Conservation (phyloP, 2,113 vertebrate species). For the Mus pahari region DNA sequence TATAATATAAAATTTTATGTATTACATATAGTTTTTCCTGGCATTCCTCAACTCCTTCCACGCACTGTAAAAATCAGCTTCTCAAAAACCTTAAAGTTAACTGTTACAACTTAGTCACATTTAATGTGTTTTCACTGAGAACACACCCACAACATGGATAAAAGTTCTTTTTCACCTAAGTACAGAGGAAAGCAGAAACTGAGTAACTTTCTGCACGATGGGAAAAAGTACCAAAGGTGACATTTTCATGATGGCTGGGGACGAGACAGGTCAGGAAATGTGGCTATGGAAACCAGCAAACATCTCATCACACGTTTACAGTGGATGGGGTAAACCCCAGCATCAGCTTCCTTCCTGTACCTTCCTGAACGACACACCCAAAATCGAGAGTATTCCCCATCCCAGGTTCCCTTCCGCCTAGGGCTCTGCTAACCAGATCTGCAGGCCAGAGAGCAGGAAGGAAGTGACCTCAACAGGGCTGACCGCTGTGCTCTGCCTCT, state of each 20-base stretch:
- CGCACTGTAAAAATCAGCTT: not conserved
- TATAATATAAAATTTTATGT: not conserved
- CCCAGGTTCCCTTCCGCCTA: not conserved
- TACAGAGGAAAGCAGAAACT: not conserved
- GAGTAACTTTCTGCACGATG: not conserved
- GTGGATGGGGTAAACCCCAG: not conserved
- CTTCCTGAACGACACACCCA: conserved; percentile 4
- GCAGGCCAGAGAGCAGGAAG: not conserved
- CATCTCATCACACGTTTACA: not conserved
- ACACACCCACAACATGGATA: not conserved
- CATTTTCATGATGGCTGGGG: conserved; percentile 21
- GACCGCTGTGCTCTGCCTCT: not conserved
- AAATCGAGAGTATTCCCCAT: not conserved
- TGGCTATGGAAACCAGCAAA: conserved; percentile 33
- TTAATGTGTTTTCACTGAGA: conserved; percentile 22
- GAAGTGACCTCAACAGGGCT: not conserved
- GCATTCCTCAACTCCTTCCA: not conserved
- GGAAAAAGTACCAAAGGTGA: not conserved
- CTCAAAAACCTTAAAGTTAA: conserved; percentile 19
- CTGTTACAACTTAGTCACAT: not conserved
- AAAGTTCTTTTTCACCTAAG: not conserved
- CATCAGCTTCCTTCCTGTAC: not conserved
- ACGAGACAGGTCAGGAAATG: conserved; percentile 19
- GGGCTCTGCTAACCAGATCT: not conserved
- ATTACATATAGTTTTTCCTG: not conserved